Evolutionary conservation across 37 sponge, comb jelly and placozoan species (phyloP), one percentile per base, ranked within the genome.

Genomic region (Geodia barretti): DNA sequence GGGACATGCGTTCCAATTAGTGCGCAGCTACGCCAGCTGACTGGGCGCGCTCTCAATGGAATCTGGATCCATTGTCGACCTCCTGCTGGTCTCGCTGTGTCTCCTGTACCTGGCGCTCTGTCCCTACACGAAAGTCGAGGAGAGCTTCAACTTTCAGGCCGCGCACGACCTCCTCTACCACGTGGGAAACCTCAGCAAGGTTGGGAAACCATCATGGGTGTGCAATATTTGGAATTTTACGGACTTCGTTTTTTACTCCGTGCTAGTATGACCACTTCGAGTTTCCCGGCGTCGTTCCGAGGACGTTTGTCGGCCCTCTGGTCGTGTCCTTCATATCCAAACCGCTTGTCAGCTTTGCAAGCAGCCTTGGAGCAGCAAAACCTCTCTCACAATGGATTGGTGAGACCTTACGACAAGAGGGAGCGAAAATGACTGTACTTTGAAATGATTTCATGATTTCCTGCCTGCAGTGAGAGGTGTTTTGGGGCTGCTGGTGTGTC

Each of bases 81-180:
- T 66, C 2, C 64, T 75, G 4, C 85, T 62, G 8, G 29, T 34
- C 29, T 14, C 62, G 8, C 58, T 92, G 77, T 89, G 87, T 32
- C 11, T 84, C 5, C 1, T 81, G 25, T 78, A 95, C 81, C 71
- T 97, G 0, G 40, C 83, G 31, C 60, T 86, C 14, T 95, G 95
- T 66, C 97, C 97, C 39, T 94, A 94, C 83, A 97, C 92, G 19
- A 97, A 98, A 71, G 99, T 98, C 25, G 99, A 98, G 76, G 99
- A 98, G 81, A 98, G 99, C 71, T 98, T 98, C 83, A 98, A 98
- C 80, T 73, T 92, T 23, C 99, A 98, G 81, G 99, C 99, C 5
- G 83, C 84, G 19, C 99, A 98, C 41, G 99, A 98, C 72, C 35
- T 98, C 38, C 91, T 98, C 36, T 96, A 92, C 83, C 93, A 96